These are phyloP conservation scores for Novumbra hubbsi DNA, from an alignment of 2,797 vertebrate genomes.

Conservation along the genomic window DNA sequence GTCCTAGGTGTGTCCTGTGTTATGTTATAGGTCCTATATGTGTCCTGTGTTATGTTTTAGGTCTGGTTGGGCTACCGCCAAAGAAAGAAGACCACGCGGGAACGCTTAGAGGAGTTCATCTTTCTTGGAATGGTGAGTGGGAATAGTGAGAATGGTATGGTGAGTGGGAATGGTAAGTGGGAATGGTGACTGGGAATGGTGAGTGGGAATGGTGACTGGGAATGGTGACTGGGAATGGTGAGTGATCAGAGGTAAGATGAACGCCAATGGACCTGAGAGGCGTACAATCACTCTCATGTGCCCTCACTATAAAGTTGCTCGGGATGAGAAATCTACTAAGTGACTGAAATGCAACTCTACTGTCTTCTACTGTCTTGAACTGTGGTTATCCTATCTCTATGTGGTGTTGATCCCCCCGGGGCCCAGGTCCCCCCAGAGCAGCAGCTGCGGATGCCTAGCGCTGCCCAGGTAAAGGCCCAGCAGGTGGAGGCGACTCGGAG, in stretches of 20 bases:
- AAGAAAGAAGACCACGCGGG: conserved; percentile 63
- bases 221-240: conserved; percentile 75
- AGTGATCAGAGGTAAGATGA: background rate
- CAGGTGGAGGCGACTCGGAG: conserved; percentile 45
- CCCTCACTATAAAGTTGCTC: too few species aligned
- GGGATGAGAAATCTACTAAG: too few species aligned
- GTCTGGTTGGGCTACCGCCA: conserved; percentile 78
- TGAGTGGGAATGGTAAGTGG: conserved; percentile 83
- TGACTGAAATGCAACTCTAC: too few species aligned
- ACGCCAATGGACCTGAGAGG: background rate
- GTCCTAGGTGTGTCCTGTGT: conserved; percentile 29
- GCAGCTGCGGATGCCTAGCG: conserved; percentile 44
- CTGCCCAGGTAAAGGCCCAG: conserved; percentile 28
- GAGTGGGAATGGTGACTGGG: conserved; percentile 75
- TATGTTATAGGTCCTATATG: conserved; percentile 62
- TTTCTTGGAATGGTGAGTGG: conserved; percentile 85
- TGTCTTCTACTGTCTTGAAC: too few species aligned
- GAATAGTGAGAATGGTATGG: conserved; percentile 84
- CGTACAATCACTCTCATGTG: too few species aligned
- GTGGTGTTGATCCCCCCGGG: background rate
- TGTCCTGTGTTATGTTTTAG: conserved; percentile 49
- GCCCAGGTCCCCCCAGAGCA: conserved; percentile 69
- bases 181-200: conserved; percentile 86
- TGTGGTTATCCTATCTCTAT: background rate
- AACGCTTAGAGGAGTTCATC: conserved; percentile 79